Percentiles rank a stretch among this genome's conserved stretches.
phyloP scores from a whole-genome alignment of 92 coral and sea anemone species.

The Porites rus region DNA sequence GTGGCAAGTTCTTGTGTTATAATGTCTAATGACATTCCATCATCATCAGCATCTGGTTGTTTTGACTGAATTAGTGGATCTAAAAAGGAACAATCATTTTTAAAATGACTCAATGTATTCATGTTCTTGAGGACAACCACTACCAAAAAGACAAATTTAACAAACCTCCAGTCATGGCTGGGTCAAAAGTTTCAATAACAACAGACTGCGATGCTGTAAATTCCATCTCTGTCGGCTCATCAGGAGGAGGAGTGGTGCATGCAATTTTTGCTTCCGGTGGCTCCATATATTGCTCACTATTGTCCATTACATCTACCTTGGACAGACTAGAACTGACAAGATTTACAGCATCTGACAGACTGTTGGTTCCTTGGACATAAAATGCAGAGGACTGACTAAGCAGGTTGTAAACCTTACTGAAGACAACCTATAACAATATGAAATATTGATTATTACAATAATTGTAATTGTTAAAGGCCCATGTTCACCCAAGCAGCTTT shows the following conservation, averaged over 20 bases:
- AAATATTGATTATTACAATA: background rate
- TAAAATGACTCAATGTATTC: too few species aligned
- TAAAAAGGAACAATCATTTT: too few species aligned
- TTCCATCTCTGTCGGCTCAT: constrained; percentile 45
- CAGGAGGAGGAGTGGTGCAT: constrained; percentile 58
- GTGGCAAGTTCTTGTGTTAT: background rate
- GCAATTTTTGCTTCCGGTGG: constrained; percentile 7
- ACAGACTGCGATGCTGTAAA: constrained; percentile 25
- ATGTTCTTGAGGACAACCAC: too few species aligned
- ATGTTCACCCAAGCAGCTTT: too few species aligned
- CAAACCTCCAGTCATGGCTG: constrained; percentile 10
- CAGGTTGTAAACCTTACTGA: constrained; percentile 25
- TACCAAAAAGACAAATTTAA: background rate
- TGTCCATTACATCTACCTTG: background rate
- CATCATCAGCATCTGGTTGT: background rate
- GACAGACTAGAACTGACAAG: constrained; percentile 16
- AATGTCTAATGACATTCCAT: constrained; percentile 5
- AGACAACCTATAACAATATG: constrained; percentile 5
- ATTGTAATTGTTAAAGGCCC: too few species aligned
- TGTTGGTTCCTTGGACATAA: constrained; percentile 43
- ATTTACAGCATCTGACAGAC: constrained; percentile 37
- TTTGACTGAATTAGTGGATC: background rate
- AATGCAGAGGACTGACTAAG: constrained; percentile 17
- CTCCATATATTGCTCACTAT: constrained; percentile 13
- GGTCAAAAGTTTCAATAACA: constrained; percentile 16